These are phyloP conservation scores for Nasonia giraulti DNA, from an alignment of 1,140 invertebrate genomes.

Conservation along the genomic window DNA sequence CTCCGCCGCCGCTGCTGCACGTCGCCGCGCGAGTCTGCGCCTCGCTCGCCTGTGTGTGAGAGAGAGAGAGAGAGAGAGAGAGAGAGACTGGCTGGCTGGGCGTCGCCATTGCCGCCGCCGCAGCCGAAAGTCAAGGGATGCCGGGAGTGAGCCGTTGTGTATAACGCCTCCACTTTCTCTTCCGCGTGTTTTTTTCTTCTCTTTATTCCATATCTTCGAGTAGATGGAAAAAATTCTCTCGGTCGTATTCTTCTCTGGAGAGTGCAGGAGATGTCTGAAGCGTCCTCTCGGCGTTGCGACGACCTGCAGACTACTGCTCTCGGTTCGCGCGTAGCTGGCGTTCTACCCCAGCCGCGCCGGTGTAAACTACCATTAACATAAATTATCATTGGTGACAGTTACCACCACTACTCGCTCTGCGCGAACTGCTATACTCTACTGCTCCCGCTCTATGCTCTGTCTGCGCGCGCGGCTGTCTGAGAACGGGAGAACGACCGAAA, in stretches of 20 bases:
- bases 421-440: neutral
- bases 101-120: conserved; percentile 67
- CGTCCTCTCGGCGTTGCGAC: conserved; percentile 67
- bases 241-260: neutral
- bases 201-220: conserved; percentile 21
- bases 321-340: conserved; percentile 12
- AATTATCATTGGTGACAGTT: conserved; percentile 74
- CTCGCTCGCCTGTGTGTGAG: neutral
- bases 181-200: conserved; percentile 2
- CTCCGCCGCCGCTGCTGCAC: conserved; percentile 23
- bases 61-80: neutral
- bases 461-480: neutral
- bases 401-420: conserved; percentile 61
- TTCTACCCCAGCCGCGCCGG: conserved; percentile 56
- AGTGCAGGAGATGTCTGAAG: neutral
- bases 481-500: conserved; percentile 5
- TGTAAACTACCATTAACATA: conserved; percentile 73
- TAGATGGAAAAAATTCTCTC: neutral
- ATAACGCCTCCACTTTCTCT: conserved; percentile 42
- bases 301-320: conserved; percentile 71
- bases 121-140: conserved; percentile 47
- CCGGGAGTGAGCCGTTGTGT: conserved; percentile 41
- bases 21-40: conserved; percentile 59
- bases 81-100: conserved; percentile 60
- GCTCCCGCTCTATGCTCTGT: neutral